A percentile compares a stretch with the other conserved stretches of the same genome.
Evolutionary conservation across 2,113 vertebrate genomes (phyloP).

Genomic region (Raja brachyura): DNA sequence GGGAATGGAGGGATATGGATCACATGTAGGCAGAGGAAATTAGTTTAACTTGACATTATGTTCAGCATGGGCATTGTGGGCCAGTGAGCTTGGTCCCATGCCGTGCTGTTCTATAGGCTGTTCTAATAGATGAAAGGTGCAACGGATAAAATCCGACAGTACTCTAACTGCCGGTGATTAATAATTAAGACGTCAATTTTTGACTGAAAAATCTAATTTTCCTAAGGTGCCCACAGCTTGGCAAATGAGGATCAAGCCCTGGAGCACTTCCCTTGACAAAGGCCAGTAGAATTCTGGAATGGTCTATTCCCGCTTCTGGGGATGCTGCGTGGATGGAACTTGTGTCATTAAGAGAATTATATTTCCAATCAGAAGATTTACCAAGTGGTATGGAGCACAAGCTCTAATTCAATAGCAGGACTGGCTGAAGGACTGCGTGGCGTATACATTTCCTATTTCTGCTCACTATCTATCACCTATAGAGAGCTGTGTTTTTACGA

Average conservation of each 20-base stretch:
- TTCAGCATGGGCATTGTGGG: too few relatives aligned
- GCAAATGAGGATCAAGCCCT: not conserved
- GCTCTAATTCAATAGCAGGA: not conserved
- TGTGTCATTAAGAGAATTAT: not conserved
- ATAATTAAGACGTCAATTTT: not conserved
- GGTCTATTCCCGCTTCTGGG: too few relatives aligned
- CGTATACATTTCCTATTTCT: not conserved
- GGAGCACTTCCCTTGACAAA: not conserved
- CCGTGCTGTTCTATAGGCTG: too few relatives aligned
- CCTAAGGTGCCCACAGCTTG: not conserved
- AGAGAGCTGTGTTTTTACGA: not conserved
- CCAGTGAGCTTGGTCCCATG: too few relatives aligned
- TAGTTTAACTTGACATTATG: too few relatives aligned
- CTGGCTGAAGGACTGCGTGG: not conserved
- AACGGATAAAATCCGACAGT: too few relatives aligned
- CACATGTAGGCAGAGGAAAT: too few relatives aligned
- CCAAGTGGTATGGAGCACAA: not conserved
- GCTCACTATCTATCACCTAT: not conserved
- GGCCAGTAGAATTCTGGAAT: not conserved
- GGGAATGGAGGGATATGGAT: too few relatives aligned
- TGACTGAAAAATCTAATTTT: not conserved
- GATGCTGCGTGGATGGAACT: not conserved
- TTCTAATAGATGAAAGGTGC: too few relatives aligned
- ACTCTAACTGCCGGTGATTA: not conserved
- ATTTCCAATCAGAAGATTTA: not conserved